Percentiles rank a stretch among this genome's conserved stretches.
Conservation (phyloP, 2,888 invertebrate genomes). For the Andrena camellia region DNA sequence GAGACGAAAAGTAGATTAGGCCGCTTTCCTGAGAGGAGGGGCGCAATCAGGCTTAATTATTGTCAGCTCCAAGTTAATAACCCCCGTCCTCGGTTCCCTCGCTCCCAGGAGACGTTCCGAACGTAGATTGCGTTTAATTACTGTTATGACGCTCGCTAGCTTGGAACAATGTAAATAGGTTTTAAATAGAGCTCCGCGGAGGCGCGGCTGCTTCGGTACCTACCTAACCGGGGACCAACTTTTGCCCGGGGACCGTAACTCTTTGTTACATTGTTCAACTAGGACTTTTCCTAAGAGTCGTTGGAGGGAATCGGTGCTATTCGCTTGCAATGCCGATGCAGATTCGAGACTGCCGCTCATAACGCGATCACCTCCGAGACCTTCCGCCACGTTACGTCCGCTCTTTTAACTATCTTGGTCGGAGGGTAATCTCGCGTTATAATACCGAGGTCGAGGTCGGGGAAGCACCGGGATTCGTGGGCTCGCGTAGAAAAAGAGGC, state of each 20-base stretch:
- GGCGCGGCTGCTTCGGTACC: not conserved
- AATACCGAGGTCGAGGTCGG: slow-evolving; percentile 67
- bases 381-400: slow-evolving; percentile 54
- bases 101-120: slow-evolving; percentile 26
- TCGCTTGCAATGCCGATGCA: not conserved
- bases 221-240: not conserved
- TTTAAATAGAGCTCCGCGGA: slow-evolving; percentile 19
- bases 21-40: slow-evolving; percentile 60
- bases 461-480: slow-evolving; percentile 43
- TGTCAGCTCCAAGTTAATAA: slow-evolving; percentile 59
- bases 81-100: slow-evolving; percentile 44
- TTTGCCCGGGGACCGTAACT: not conserved
- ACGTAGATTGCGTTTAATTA: slow-evolving; percentile 53
- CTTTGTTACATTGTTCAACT: slow-evolving; percentile 24
- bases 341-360: not conserved
- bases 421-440: slow-evolving; percentile 59
- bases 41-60: slow-evolving; percentile 62
- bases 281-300: not conserved
- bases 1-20: slow-evolving; percentile 65
- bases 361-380: slow-evolving; percentile 46
- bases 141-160: slow-evolving; percentile 46
- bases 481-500: slow-evolving; percentile 55
- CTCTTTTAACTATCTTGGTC: slow-evolving; percentile 46
- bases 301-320: too few relatives aligned
- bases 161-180: slow-evolving; percentile 33